Evolutionary conservation across 2,113 vertebrate species (phyloP).

Genomic region (Fregata magnificens): DNA sequence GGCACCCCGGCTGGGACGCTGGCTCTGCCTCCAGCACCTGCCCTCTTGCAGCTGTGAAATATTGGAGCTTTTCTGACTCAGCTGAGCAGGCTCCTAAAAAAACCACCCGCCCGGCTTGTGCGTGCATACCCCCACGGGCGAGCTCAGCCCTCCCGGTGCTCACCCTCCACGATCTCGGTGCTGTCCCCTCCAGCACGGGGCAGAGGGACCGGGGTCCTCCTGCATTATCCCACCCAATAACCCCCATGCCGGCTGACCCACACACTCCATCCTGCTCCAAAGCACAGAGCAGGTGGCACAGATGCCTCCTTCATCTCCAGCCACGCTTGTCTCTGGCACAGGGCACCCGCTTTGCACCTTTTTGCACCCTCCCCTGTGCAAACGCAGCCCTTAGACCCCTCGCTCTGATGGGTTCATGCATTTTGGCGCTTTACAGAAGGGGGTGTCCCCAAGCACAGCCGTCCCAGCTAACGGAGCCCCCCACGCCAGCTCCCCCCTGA

Average conservation of each 20-base stretch:
- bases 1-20: not conserved
- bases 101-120: not conserved
- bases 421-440: not conserved
- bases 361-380: not conserved
- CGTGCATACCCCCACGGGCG: not conserved
- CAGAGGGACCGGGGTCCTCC: fast-evolving
- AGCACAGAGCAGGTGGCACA: not conserved
- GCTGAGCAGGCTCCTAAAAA: not conserved
- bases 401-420: not conserved
- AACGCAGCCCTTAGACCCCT: not conserved
- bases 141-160: not conserved
- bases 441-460: not conserved
- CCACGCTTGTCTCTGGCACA: not conserved
- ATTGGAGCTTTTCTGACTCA: not conserved
- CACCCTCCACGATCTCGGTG: not conserved
- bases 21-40: not conserved
- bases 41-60: not conserved
- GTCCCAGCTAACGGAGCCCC: fast-evolving
- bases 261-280: not conserved
- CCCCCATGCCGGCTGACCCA: not conserved
- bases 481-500: fast-evolving
- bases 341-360: not conserved
- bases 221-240: not conserved
- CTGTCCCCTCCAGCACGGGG: fast-evolving
- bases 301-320: not conserved